Evolutionary conservation across 2,797 vertebrate species (phyloP), one percentile per base, ranked within the genome.

Genomic region (Coccyzus lansbergi): DNA sequence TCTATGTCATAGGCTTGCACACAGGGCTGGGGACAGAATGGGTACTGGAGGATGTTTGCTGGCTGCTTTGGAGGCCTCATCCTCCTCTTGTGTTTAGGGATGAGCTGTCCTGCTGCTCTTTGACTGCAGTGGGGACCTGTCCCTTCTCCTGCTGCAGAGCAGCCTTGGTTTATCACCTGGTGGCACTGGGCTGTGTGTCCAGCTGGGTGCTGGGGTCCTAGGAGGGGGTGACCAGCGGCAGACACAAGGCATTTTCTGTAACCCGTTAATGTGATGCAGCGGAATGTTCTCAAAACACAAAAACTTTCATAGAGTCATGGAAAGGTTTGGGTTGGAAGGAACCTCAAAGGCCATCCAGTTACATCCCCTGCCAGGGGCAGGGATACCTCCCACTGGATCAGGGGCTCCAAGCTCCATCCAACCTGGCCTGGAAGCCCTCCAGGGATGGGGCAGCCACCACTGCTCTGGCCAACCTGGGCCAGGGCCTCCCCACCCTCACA

Each of bases 181-280:
- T 25, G 44, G 31, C 31, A 11, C 6, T 15, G 21, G 0, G 5
- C 51, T 14, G 25, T 16, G 49, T 52, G 52, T 44, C 31, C 20
- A 18, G 28, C n/a, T 7, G 56, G 36, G 64, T 38, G 48, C 65
- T n/a, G 56, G 56, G 24, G 15, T 38, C 67, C 40, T 26, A 3
- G 25, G 69, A 46, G 46, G 40, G 15, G 40, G 40, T 42, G 40
- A 42, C 40, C 15, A 42, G 40, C 40, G 42, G 11, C 55, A 42
- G 34, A 11, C 63, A 60, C 24, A 20, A 15, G 3, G 33, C 2
- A 34, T 65, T 60, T 58, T 9, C n/a, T 34, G 44, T 11, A 20
- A 29, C 5, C 0, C 12, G 0, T 42, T 16, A 15, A 33, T 0
- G 1, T 21, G 42, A 5, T 49, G 7, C n/a, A 10, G 4, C 3